Conservation (phyloP, 2,888 invertebrate genomes). For the Leucania comma region DNA sequence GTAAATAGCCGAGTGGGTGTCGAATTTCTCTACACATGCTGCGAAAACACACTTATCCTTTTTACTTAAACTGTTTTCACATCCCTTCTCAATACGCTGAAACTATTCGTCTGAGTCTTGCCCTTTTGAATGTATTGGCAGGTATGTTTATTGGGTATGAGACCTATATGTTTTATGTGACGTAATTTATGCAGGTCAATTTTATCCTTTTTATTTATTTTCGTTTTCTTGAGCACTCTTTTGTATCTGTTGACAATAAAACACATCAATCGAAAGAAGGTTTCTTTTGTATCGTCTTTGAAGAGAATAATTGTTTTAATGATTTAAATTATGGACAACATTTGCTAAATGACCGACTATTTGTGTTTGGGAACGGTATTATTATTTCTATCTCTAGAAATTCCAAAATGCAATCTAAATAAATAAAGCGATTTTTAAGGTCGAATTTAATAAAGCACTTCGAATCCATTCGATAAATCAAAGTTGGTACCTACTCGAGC, state of each 20-base stretch:
- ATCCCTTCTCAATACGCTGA: slow-evolving; percentile 81
- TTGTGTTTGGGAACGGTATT: slow-evolving; percentile 31
- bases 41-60: slow-evolving; percentile 89
- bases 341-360: slow-evolving; percentile 37
- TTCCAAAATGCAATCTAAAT: slow-evolving; percentile 25
- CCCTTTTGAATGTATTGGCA: slow-evolving; percentile 77
- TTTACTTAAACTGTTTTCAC: slow-evolving; percentile 87
- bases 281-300: slow-evolving; percentile 29
- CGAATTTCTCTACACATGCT: slow-evolving; percentile 87
- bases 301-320: slow-evolving; percentile 27
- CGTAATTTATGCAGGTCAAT: slow-evolving; percentile 60
- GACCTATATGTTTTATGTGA: slow-evolving; percentile 58
- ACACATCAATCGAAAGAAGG: slow-evolving; percentile 30
- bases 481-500: neutral
- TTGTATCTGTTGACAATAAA: slow-evolving; percentile 40
- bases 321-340: slow-evolving; percentile 30
- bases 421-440: slow-evolving; percentile 14
- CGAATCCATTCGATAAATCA: slow-evolving; percentile 22
- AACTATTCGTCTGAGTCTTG: slow-evolving; percentile 79
- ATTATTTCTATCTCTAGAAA: slow-evolving; percentile 7
- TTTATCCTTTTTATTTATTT: slow-evolving; percentile 53
- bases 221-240: slow-evolving; percentile 35
- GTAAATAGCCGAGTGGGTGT: slow-evolving; percentile 88
- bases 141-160: slow-evolving; percentile 68
- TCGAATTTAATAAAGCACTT: slow-evolving; percentile 4